Evolutionary conservation across 1,140 invertebrate genomes (phyloP), one percentile per base, ranked within the genome.

Genomic region (Mercenaria mercenaria): DNA sequence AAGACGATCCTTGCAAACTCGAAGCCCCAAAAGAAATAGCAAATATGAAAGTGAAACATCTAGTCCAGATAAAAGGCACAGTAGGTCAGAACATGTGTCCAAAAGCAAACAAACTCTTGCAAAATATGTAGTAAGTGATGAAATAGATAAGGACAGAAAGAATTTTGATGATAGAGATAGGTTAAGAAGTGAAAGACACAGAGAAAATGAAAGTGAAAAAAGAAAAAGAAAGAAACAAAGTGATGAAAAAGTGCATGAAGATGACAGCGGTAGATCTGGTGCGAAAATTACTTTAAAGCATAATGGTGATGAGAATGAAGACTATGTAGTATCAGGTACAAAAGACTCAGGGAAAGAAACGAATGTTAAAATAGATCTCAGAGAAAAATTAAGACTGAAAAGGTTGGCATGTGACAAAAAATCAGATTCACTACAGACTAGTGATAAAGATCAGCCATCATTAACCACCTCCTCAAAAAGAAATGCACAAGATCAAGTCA

Each of bases 341-440:
- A 64, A 64, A 64, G 59, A 64, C 15, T 64, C 59, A 29, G 59
- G 59, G 26, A 64, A 64, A 8, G 26, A 29, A 26, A 26, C 59
- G 10, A 72, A 52, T 15, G 50, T 56, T 34, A n/a, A n/a, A n/a
- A 59, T 79, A 37, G 76, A 79, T 56, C 47, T 79, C 3, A n/a
- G 76, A 29, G 76, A 79, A 56, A 79, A 79, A 56, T 52, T 79
- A 18, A 79, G 50, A 79, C 50, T 52, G 18, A 79, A 79, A 79
- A 50, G 29, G 37, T 52, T 79, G n/a, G 32, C 3, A 39, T 20
- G 37, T 72, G 20, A 37, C 4, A 8, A 32, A 1, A 39, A 37
- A 37, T 3, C 34, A 29, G 34, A 39, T 29, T 23, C 34, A 6
- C 10, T 39, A 72, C 0, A 37, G 29, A 67, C 11, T 10, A 6